A percentile compares a stretch with the other conserved stretches of the same genome.
Evolutionary conservation across 2,797 vertebrate species (phyloP).

Genomic region (Prunella strophiata): DNA sequence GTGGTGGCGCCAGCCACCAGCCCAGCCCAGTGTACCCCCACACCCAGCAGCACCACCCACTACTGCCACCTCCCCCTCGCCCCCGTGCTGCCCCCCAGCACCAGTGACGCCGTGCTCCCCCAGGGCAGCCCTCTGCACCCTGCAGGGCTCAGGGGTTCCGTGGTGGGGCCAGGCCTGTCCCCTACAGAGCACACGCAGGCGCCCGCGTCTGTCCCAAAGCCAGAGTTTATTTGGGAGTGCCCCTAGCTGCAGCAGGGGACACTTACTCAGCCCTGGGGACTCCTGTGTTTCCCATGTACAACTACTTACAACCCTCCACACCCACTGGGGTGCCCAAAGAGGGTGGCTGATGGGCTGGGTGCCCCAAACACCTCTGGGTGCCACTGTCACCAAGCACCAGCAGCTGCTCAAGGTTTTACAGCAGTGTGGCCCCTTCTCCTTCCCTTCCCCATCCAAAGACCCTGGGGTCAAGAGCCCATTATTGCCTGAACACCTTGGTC

Average conservation of each 20-base stretch:
- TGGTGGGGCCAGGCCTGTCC: accelerated
- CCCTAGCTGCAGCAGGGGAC: accelerated
- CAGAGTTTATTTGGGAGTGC: constrained; percentile 33
- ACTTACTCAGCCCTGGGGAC: neutral
- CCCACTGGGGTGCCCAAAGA: neutral
- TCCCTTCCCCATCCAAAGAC: neutral
- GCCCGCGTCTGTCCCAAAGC: neutral
- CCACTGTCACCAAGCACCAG: accelerated
- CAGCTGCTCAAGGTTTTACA: neutral
- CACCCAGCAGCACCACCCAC: no score
- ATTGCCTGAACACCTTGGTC: accelerated
- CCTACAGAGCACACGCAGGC: neutral
- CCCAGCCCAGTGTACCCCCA: neutral
- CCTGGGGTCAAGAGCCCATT: accelerated
- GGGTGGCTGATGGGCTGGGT: neutral
- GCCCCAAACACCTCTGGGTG: neutral
- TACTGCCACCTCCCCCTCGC: neutral
- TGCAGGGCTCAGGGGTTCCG: accelerated
- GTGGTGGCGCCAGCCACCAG: accelerated
- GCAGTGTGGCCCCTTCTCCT: neutral
- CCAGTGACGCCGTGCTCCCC: no score
- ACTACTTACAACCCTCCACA: neutral
- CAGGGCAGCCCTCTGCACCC: neutral
- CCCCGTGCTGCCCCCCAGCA: no score
- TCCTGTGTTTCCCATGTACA: neutral